Percentiles rank a stretch among this genome's conserved stretches.
Evolutionary conservation across 2,113 vertebrate species (phyloP).

Genomic region (Brachypodius melanocephalos): DNA sequence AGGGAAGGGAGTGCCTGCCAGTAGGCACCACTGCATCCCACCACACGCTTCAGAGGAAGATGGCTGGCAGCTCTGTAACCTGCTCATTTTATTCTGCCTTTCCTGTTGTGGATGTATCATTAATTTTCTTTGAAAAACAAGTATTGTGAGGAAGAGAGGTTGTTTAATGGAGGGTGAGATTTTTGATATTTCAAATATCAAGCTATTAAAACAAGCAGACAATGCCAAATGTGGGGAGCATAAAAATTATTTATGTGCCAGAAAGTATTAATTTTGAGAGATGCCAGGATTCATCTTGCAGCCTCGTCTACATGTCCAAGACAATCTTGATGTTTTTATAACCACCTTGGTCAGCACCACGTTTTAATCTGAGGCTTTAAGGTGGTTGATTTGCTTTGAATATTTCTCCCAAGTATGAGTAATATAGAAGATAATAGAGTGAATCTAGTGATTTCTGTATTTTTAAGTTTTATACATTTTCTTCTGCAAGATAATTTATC

Average conservation of each 20-base stretch:
- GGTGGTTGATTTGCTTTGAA: neutral
- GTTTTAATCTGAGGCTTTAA: neutral
- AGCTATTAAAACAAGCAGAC: neutral
- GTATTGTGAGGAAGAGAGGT: neutral
- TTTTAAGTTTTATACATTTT: neutral
- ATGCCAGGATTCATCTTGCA: neutral
- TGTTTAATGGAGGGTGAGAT: neutral
- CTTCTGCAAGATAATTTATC: neutral
- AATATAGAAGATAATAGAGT: neutral
- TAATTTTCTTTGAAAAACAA: neutral
- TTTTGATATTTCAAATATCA: neutral
- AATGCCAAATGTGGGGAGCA: neutral
- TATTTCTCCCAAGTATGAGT: neutral
- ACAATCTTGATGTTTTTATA: neutral
- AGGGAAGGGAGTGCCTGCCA: neutral
- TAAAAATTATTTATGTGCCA: neutral
- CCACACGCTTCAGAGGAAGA: neutral
- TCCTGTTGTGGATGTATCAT: fast-evolving
- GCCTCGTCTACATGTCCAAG: fast-evolving
- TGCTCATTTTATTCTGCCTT: neutral
- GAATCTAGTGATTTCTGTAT: neutral
- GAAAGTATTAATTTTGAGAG: neutral
- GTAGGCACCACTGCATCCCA: fast-evolving
- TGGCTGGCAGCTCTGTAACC: neutral
- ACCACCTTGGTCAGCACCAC: neutral